These are phyloP conservation scores for Dendrocincla tyrannina DNA, from an alignment of 2,797 vertebrate species.

Conservation along the genomic window DNA sequence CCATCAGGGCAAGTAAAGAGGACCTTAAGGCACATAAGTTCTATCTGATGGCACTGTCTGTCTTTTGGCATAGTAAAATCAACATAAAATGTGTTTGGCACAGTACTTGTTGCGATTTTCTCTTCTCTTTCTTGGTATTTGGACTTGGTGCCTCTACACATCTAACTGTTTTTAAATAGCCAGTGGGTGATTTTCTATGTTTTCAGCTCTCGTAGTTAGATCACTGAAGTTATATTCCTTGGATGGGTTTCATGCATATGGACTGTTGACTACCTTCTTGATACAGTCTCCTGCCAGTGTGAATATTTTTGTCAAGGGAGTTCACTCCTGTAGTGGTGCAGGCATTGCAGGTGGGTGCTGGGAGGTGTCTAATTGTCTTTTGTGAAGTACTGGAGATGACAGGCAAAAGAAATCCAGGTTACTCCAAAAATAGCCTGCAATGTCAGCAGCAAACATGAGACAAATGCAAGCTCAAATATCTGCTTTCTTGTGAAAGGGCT, in stretches of 20 bases:
- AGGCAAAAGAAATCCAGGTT: neutral
- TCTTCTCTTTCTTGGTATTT: constrained; percentile 11
- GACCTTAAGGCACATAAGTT: neutral
- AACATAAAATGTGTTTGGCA: neutral
- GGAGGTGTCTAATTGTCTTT: neutral
- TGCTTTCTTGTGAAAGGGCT: neutral
- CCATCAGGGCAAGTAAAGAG: neutral
- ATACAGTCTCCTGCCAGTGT: constrained; percentile 34
- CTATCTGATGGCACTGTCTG: neutral
- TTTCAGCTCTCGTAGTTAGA: constrained; percentile 41
- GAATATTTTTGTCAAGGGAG: constrained; percentile 43
- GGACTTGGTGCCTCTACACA: neutral
- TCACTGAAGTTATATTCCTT: constrained; percentile 66
- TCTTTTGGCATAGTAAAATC: neutral
- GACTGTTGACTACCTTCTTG: constrained; percentile 35
- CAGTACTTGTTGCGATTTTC: neutral
- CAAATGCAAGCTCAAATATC: neutral
- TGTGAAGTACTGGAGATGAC: neutral
- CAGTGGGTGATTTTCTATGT: constrained; percentile 62
- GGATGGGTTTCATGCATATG: constrained; percentile 21
- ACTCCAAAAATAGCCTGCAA: neutral
- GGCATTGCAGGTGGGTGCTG: neutral
- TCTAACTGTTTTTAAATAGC: constrained; percentile 52
- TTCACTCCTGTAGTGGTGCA: neutral
- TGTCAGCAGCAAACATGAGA: neutral